A percentile compares a stretch with the other conserved stretches of the same genome.
Evolutionary conservation across 2,113 vertebrate species (phyloP).

Genomic region (Chloropsis hardwickii): DNA sequence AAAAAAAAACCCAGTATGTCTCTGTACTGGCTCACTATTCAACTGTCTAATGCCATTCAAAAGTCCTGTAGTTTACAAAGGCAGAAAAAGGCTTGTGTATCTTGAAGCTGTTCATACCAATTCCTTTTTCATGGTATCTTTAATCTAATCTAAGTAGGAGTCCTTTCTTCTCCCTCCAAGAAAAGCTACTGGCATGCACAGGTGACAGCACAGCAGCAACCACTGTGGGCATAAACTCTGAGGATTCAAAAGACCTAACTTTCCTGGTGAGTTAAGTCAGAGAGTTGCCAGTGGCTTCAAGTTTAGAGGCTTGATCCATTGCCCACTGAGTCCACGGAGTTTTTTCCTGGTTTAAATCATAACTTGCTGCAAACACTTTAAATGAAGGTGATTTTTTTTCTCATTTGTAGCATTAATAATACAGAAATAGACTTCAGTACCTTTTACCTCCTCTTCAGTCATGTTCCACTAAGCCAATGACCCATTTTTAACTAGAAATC

Average conservation of each 20-base stretch:
- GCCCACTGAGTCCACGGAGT: neutral
- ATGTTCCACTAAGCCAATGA: neutral
- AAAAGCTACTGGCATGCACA: neutral
- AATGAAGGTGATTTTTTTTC: neutral
- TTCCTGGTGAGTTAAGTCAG: neutral
- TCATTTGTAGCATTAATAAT: neutral
- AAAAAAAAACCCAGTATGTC: neutral
- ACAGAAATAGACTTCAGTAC: neutral
- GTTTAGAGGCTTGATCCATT: neutral
- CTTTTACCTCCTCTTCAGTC: neutral
- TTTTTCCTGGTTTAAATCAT: neutral
- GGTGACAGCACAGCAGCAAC: neutral
- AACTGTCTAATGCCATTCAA: slow-evolving; percentile 62
- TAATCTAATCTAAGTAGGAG: slow-evolving; percentile 32
- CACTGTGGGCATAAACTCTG: neutral
- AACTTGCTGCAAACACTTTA: neutral
- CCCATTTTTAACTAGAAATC: neutral
- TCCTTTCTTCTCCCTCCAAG: slow-evolving; percentile 37
- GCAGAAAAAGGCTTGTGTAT: neutral
- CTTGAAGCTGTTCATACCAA: slow-evolving; percentile 54
- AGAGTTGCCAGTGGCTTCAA: neutral
- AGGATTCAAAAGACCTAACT: neutral
- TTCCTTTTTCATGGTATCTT: neutral
- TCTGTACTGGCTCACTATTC: slow-evolving; percentile 56
- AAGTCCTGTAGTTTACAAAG: slow-evolving; percentile 61